Evolutionary conservation across 2,888 invertebrate species (phyloP), one percentile per base, ranked within the genome.

Genomic region (Adelognathus sp.): DNA sequence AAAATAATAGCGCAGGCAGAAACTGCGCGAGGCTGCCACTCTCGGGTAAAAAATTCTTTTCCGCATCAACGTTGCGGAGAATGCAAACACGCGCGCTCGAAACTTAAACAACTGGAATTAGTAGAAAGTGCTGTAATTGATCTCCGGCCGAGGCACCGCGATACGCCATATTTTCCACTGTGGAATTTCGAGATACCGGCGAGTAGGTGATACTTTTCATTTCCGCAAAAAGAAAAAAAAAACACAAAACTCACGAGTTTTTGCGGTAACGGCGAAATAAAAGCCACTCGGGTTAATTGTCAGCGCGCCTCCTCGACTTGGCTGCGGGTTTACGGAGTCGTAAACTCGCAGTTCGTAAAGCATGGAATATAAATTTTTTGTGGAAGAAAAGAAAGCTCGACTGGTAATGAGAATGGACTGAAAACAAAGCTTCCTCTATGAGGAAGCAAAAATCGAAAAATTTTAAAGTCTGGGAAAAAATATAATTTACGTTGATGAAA

Each of bases 121-220:
- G 58, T 76, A 71, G 70, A 76, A 76, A 76, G 76, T 71, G 70
- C 66, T n/a, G n/a, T 71, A 71, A 76, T 76, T 66, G 76, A 76
- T 71, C 60, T 24, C 36, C 11, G 16, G 18, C 58, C 60, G 27
- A 18, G 14, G 1, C 41, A 50, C 46, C 21, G 3, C 11, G 21
- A 4, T 46, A 21, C 46, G 18, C 3, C 7, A 21, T 4, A 11
- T 21, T 21, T 46, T 46, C 11, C 4, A 1, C 24, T 1, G 3
- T 11, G 24, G 18, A 46, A 24, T 46, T 46, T 11, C n/a, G n/a
- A 24, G 24, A 46, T 46, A 11, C 21, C 9, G 24, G 11, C 11
- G 21, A 21, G 11, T 11, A 7, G 46, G 24, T 9, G 9, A 46
- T 46, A 18, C 9, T 9, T 9, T 18, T 21, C 16, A 9, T 11